phyloP scores from a whole-genome alignment of 1,140 invertebrate genomes.

The Lepidotrigona ventralis region DNA sequence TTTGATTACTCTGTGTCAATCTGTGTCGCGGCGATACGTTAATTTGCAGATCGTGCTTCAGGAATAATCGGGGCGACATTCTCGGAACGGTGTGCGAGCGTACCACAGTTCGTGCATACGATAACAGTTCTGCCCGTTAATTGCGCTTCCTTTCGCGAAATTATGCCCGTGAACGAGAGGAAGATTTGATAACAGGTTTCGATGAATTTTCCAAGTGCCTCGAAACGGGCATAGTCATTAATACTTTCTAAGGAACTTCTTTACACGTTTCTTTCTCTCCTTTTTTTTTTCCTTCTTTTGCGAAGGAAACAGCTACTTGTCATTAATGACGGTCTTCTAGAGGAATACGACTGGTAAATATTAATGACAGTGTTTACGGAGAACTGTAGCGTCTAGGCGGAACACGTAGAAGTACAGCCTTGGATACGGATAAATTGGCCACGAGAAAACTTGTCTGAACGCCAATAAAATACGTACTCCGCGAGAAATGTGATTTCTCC shows the following conservation, averaged over 20 bases:
- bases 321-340: neutral
- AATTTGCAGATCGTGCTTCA: constrained; percentile 40
- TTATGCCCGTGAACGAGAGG: neutral
- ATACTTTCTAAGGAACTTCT: neutral
- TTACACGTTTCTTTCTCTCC: neutral
- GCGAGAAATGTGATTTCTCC: neutral
- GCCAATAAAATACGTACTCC: neutral
- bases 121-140: neutral
- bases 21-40: constrained; percentile 41
- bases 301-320: neutral
- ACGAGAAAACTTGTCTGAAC: neutral
- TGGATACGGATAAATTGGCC: neutral
- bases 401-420: neutral
- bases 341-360: neutral
- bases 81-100: neutral
- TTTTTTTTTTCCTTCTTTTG: too few species aligned
- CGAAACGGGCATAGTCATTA: neutral
- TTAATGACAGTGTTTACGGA: neutral
- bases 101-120: too few species aligned
- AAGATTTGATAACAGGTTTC: neutral
- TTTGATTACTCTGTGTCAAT: constrained; percentile 56
- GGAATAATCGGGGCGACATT: neutral
- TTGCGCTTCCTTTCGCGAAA: too few species aligned
- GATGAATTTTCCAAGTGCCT: neutral
- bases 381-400: neutral